Base-by-base conservation (phyloP, 2,113 vertebrate genomes). In the Cranoglanis bouderius region DNA sequence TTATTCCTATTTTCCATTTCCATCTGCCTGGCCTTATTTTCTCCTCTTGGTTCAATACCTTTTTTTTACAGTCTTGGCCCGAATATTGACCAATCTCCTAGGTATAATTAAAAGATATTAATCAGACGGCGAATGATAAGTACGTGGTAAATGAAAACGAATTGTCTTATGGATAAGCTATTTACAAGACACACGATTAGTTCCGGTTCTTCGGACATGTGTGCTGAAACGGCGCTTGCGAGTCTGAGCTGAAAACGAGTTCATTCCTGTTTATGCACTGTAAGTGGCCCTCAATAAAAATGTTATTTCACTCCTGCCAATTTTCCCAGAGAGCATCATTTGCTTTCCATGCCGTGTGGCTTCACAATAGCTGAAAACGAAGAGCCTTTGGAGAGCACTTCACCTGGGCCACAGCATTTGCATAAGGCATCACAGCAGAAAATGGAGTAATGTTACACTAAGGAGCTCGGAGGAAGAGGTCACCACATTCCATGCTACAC, bases 301-400 rank as follows among this genome's bases (percentile, higher is more conserved):
- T 78, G 78, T 78, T 88, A 88, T 88, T 88, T 85, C 63, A 55
- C 88, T 85, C 55, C 83, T 85, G 88, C 78, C 86, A 82, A 88
- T 88, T 88, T 78, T 85, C 88, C 74, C 88, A 55, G 72, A 1
- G 57, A 88, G 88, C 57, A 18, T 67, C 82, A 55, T 88, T 88
- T 85, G 61, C 55, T 75, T 88, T 88, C 82, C 87, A 75, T 38
- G 81, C 87, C 2, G 53, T 43, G 38, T 55, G 51, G 19, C 21
- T 88, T 84, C 81, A 84, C 81, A 77, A 85, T 82, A 82, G 86
- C 86, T 57, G 63, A 72, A 67, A 87, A 53, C 46, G 12, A 63
- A 87, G 77, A 35, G 49, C 78, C 61, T 57, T 82, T 81, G 40
- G 86, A 70, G 78, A 85, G 65, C 78, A 57, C 86, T 82, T 88